These are phyloP conservation scores for Hemibagrus guttatus DNA, from an alignment of 2,797 vertebrate species.

Conservation along the genomic window DNA sequence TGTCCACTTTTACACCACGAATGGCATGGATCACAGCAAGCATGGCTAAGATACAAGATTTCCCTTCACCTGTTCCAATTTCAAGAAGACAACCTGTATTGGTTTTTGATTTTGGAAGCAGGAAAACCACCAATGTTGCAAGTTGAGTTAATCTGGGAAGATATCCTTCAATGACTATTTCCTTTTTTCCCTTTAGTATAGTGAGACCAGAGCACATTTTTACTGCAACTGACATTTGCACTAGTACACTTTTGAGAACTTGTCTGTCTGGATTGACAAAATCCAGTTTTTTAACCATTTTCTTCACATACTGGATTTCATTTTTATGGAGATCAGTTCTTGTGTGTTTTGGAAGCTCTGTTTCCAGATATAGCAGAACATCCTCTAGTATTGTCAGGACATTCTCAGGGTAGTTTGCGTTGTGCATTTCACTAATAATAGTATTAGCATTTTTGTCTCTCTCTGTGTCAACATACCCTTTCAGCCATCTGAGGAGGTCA, in stretches of 20 bases:
- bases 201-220: conserved; percentile 26
- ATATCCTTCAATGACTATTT: conserved; percentile 43
- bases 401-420: conserved; percentile 41
- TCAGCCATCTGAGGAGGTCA: conserved; percentile 16
- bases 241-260: conserved; percentile 36
- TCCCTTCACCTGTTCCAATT: conserved; percentile 61
- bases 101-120: conserved; percentile 41
- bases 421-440: conserved; percentile 48
- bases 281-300: conserved; percentile 36
- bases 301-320: conserved; percentile 1
- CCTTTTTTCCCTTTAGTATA: not conserved
- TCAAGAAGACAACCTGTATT: conserved; percentile 56
- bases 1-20: conserved; percentile 56
- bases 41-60: conserved; percentile 58
- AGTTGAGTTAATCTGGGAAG: conserved; percentile 56
- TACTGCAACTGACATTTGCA: conserved; percentile 48
- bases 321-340: not conserved
- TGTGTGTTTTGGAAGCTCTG: conserved; percentile 24
- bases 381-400: conserved; percentile 41
- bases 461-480: not conserved
- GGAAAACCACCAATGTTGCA: conserved; percentile 52
- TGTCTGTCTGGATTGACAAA: conserved; percentile 35
- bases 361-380: conserved; percentile 38
- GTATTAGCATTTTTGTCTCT: conserved; percentile 28
- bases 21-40: conserved; percentile 56